phyloP scores from a whole-genome alignment of 2,888 invertebrate species.

The Erebia aethiops region DNA sequence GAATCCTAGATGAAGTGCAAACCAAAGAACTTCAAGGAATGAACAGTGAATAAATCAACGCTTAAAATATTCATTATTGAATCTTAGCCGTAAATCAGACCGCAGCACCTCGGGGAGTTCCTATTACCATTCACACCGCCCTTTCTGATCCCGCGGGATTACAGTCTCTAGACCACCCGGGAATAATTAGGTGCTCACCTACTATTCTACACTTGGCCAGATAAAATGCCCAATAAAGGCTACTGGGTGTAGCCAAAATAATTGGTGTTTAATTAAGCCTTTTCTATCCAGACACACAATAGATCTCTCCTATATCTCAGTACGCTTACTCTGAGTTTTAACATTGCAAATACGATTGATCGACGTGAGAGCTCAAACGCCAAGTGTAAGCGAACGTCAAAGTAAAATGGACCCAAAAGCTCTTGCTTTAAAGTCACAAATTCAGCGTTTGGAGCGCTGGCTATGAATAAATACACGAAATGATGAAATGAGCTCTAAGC shows the following conservation, averaged over 20 bases:
- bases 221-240: slow-evolving; percentile 58
- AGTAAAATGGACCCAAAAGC: no score
- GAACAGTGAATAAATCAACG: slow-evolving; percentile 69
- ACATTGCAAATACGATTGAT: no score
- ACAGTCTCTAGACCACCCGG: slow-evolving; percentile 74
- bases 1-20: slow-evolving; percentile 45
- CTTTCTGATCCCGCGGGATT: slow-evolving; percentile 80
- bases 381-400: no score
- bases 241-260: slow-evolving; percentile 45
- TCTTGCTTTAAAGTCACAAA: no score
- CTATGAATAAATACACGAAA: no score
- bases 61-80: slow-evolving; percentile 82
- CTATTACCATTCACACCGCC: slow-evolving; percentile 81
- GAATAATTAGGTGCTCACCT: slow-evolving; percentile 79
- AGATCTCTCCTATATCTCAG: no score
- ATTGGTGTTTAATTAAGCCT: slow-evolving; percentile 15
- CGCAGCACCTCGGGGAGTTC: slow-evolving; percentile 74
- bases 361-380: no score
- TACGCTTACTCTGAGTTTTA: no score
- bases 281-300: not conserved
- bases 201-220: slow-evolving; percentile 60
- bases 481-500: no score
- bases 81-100: slow-evolving; percentile 81
- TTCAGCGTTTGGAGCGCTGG: no score
- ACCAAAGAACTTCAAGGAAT: slow-evolving; percentile 43